Conservation (phyloP, 2,888 invertebrate species). For the Trypoxylon attenuatum region DNA sequence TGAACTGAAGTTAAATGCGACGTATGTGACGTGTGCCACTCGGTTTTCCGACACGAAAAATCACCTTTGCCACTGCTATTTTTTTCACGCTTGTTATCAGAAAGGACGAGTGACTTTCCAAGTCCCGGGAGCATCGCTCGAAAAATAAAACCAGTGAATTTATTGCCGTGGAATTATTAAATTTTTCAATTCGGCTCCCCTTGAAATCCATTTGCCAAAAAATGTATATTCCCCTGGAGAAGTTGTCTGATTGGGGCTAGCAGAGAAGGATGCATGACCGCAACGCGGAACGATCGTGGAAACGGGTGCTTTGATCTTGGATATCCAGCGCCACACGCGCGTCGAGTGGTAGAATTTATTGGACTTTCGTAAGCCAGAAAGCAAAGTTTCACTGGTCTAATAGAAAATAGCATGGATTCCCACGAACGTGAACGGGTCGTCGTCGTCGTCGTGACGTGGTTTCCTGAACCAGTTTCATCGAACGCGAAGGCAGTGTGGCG, state of each 20-base stretch:
- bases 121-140: no score
- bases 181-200: no score
- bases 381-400: slow-evolving; percentile 18
- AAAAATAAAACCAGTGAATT: no score
- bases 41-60: not conserved
- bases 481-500: slow-evolving; percentile 9
- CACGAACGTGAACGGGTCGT: slow-evolving; percentile 7
- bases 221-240: no score
- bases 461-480: slow-evolving; percentile 19
- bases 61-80: not conserved
- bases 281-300: not conserved
- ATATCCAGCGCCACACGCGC: not conserved
- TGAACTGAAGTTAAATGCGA: slow-evolving; percentile 49
- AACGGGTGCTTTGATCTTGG: not conserved
- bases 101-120: no score
- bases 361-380: slow-evolving; percentile 1
- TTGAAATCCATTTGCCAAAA: no score
- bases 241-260: no score
- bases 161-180: no score
- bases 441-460: slow-evolving; percentile 6
- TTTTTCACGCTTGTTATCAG: no score
- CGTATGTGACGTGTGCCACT: not conserved
- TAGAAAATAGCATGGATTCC: slow-evolving; percentile 37
- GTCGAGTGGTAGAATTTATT: slow-evolving; percentile 9
- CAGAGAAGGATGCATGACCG: no score